Evolutionary conservation across 2,797 vertebrate genomes (phyloP).

Genomic region (Rhynchonycteris naso): DNA sequence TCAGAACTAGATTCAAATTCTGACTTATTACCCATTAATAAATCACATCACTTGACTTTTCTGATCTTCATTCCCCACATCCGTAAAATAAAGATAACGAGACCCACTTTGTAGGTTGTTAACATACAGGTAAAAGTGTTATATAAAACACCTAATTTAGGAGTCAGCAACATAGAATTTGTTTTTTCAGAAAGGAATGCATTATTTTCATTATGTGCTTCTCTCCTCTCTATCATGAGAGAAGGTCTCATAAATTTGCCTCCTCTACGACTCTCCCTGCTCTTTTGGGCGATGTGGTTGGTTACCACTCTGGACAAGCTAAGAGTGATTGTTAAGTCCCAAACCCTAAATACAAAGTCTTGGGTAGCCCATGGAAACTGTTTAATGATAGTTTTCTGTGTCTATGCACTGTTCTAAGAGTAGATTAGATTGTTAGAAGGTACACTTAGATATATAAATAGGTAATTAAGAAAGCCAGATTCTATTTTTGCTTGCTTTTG

Average conservation of each 20-base stretch:
- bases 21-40: slow-evolving; percentile 7
- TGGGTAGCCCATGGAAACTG: neutral
- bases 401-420: neutral
- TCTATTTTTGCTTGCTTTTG: slow-evolving; percentile 26
- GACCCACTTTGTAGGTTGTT: slow-evolving; percentile 49
- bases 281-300: neutral
- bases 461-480: slow-evolving; percentile 47
- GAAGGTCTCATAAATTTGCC: slow-evolving; percentile 27
- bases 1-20: slow-evolving; percentile 53
- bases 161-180: neutral
- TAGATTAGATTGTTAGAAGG: slow-evolving; percentile 47
- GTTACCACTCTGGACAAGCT: neutral
- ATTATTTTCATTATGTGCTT: slow-evolving; percentile 29
- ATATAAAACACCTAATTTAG: slow-evolving; percentile 23
- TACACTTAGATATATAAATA: slow-evolving; percentile 37
- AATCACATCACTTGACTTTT: slow-evolving; percentile 32
- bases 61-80: slow-evolving; percentile 37
- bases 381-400: slow-evolving; percentile 42
- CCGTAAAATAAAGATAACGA: slow-evolving; percentile 57
- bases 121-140: slow-evolving; percentile 47
- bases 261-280: neutral
- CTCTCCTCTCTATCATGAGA: slow-evolving; percentile 16
- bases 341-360: slow-evolving; percentile 14
- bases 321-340: neutral
- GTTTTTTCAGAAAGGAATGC: slow-evolving; percentile 28